phyloP scores from a whole-genome alignment of 2,113 vertebrate genomes.

The Apteryx owenii region DNA sequence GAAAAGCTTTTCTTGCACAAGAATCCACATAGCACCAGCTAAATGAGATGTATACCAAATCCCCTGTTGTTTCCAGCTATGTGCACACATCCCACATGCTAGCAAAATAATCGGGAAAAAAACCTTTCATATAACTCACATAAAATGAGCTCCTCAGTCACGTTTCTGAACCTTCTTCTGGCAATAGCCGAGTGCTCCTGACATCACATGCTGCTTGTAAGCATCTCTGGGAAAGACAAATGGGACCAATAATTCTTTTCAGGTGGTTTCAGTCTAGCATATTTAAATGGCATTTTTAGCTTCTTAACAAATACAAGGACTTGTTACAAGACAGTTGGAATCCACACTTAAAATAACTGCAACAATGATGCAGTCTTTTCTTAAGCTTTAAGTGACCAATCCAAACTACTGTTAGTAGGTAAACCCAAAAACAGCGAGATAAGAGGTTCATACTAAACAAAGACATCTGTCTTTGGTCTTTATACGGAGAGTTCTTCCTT shows the following conservation, averaged over 20 bases:
- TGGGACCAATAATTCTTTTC: slow-evolving; percentile 6
- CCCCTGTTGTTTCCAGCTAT: neutral
- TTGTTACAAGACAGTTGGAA: neutral
- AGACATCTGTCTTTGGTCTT: neutral
- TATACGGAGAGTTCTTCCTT: neutral
- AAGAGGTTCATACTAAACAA: neutral
- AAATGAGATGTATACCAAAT: neutral
- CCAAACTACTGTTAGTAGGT: neutral
- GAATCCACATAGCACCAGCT: neutral
- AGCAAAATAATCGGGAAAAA: neutral
- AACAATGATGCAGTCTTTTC: neutral
- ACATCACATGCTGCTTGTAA: neutral
- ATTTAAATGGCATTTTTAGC: slow-evolving; percentile 10
- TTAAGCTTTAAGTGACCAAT: neutral
- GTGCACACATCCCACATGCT: neutral
- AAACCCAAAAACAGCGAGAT: neutral
- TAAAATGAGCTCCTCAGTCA: neutral
- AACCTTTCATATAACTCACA: neutral
- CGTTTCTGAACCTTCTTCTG: neutral
- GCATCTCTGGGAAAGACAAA: slow-evolving; percentile 30
- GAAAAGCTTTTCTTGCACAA: neutral
- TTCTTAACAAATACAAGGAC: neutral
- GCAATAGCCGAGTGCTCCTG: neutral
- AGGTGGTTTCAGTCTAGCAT: neutral
- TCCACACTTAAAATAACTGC: neutral